Base-by-base conservation (phyloP, 2,888 invertebrate genomes). In the Pachycephus smyrnensis region DNA sequence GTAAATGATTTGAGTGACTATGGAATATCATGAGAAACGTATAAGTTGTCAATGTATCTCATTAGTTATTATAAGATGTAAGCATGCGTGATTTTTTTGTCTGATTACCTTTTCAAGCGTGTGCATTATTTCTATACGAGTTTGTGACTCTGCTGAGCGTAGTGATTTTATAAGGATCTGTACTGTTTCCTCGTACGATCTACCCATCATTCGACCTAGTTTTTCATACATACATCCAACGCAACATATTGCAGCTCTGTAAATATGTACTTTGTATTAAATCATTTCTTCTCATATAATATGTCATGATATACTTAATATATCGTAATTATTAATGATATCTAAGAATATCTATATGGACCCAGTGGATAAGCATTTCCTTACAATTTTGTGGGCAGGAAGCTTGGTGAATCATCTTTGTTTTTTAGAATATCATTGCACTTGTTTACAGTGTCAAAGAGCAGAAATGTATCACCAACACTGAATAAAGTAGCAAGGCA, bases 181-280 rank as follows among this genome's bases (percentile, higher is more conserved):
- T 40, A 99, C 97, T 0, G 99, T 99, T 89, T 99, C 99, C 91
- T 99, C 99, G 89, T 98, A 99, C 0, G 98, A 98, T 82, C 99
- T 94, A 0, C 99, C 99, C 96, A 99, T 99, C 98, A 99, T 98
- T 82, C 99, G 94, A 1, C 99, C 99, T 32, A 99, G 94, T 92
- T 97, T 98, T 92, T 99, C 98, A 92, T 99, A 99, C 98, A 99
- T 98, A 82, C 97, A 97, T 68, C 99, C 99, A 79, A 98, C 94
- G 87, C 98, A 98, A 86, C 98, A 97, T 87, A 99, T 97, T 30
- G 99, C 98, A 87, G 98, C 98, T 85, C 99, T 99, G 91, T 77
- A 93, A 76, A 80, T 55, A 23, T 55, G 1, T 55, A 55, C 6
- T 23, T 55, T 55, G 23, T 55, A 55, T 9, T 55, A 55, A 55